A percentile compares a stretch with the other conserved stretches of the same genome.
phyloP scores from a whole-genome alignment of 2,888 invertebrate species.

The Dascillus cervinus region DNA sequence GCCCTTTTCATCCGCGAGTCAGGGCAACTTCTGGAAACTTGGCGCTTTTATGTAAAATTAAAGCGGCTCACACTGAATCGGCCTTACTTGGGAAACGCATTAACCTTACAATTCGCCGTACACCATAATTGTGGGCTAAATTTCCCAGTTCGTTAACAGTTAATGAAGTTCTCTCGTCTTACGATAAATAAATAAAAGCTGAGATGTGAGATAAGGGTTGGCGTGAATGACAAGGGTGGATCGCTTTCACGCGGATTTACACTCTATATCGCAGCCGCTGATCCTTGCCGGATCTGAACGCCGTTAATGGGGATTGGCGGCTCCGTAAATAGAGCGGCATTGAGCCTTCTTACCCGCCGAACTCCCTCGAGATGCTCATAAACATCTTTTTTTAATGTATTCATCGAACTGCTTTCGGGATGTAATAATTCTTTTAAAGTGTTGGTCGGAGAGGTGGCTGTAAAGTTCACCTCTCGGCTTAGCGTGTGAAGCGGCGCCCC shows the following conservation, averaged over 20 bases:
- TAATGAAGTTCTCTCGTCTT: no score
- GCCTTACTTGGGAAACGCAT: no score
- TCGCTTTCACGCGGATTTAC: constrained; percentile 41
- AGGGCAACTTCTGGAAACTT: constrained; percentile 28
- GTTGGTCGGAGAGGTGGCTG: background rate
- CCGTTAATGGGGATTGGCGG: constrained; percentile 43
- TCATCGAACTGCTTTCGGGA: no score
- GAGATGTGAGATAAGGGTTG: constrained; percentile 20
- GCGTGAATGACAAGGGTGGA: constrained; percentile 29
- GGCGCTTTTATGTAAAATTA: constrained; percentile 25
- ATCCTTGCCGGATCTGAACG: constrained; percentile 34
- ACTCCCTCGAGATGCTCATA: constrained; percentile 17
- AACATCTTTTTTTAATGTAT: no score
- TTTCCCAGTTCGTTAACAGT: no score
- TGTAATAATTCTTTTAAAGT: no score
- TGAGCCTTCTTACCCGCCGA: constrained; percentile 36
- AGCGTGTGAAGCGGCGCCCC: constrained; percentile 15
- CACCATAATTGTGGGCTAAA: no score
- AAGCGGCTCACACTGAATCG: constrained; percentile 8
- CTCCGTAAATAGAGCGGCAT: constrained; percentile 43
- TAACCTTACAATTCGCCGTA: no score
- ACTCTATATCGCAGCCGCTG: constrained; percentile 32
- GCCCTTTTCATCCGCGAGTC: constrained; percentile 22
- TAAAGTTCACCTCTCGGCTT: constrained; percentile 19
- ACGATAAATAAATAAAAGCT: no score